Percentiles rank a stretch among this genome's conserved stretches.
Evolutionary conservation across 2,113 vertebrate genomes (phyloP).

Genomic region (Barnardius zonarius): DNA sequence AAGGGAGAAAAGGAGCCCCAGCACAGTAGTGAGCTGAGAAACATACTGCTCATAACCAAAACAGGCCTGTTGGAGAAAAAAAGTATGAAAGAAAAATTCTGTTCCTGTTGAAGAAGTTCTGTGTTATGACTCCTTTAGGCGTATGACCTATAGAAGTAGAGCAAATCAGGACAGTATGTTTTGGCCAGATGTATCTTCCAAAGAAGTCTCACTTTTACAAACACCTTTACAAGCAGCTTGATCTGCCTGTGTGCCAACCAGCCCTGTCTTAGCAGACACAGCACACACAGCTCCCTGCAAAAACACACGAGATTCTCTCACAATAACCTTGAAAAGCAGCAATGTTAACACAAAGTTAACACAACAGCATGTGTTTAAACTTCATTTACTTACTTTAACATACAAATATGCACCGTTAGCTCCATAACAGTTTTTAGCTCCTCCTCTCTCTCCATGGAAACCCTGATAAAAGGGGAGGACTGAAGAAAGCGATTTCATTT

Average conservation of each 20-base stretch:
- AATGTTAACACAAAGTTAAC: background rate
- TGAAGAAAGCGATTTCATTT: conserved; percentile 84
- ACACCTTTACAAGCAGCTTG: background rate
- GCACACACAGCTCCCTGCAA: background rate
- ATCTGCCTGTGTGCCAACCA: background rate
- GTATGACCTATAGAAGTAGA: background rate
- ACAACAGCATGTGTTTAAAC: background rate
- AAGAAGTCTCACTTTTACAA: background rate
- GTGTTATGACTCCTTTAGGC: background rate
- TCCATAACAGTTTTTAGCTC: conserved; percentile 88
- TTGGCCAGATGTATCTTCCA: background rate
- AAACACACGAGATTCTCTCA: background rate
- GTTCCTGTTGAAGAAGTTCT: background rate
- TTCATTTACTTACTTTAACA: conserved; percentile 76
- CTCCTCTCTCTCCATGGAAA: conserved; percentile 76
- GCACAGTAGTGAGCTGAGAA: background rate
- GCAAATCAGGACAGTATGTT: background rate
- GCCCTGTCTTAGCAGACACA: background rate
- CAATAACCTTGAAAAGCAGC: background rate
- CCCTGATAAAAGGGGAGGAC: conserved; percentile 81
- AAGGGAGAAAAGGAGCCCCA: background rate
- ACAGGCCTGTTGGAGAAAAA: background rate
- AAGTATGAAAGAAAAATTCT: background rate
- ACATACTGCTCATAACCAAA: background rate
- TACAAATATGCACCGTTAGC: conserved; percentile 74